Conservation (phyloP, 2,888 invertebrate species). For the Lumbricus terrestris region DNA sequence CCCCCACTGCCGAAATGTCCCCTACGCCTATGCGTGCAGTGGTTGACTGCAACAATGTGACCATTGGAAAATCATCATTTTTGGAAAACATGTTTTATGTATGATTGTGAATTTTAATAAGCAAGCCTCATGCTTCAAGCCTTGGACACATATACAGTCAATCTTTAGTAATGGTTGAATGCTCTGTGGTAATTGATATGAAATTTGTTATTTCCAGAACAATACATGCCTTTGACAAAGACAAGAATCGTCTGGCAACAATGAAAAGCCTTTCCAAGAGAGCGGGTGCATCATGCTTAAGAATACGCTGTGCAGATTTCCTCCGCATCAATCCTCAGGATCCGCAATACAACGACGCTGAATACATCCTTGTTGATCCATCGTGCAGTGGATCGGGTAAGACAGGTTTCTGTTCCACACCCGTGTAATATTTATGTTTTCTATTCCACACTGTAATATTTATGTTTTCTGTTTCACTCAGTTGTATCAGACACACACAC, state of each 20-base stretch:
- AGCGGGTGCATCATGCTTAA: conserved; percentile 71
- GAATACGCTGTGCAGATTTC: conserved; percentile 72
- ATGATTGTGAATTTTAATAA: not conserved
- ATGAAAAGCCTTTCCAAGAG: conserved; percentile 47
- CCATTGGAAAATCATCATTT: not conserved
- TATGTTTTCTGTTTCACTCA: not conserved
- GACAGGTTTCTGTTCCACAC: too few relatives aligned
- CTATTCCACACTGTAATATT: not conserved
- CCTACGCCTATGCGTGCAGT: too few relatives aligned
- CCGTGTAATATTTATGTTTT: not conserved
- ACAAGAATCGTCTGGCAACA: conserved; percentile 54
- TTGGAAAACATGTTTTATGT: not conserved
- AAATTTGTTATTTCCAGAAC: conserved; percentile 47
- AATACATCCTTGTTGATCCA: conserved; percentile 92
- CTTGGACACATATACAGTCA: too few relatives aligned
- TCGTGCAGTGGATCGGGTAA: conserved; percentile 90
- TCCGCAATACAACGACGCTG: conserved; percentile 62
- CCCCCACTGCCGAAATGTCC: too few relatives aligned
- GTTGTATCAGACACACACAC: not conserved
- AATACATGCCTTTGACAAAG: conserved; percentile 80
- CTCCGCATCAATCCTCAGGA: conserved; percentile 68
- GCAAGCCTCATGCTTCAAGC: not conserved
- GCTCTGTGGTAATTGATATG: not conserved
- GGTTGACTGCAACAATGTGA: not conserved
- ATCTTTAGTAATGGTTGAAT: not conserved